Percentiles rank a stretch among this genome's conserved stretches.
Conservation (phyloP, 2,888 invertebrate species). For the Diloba caeruleocephala region DNA sequence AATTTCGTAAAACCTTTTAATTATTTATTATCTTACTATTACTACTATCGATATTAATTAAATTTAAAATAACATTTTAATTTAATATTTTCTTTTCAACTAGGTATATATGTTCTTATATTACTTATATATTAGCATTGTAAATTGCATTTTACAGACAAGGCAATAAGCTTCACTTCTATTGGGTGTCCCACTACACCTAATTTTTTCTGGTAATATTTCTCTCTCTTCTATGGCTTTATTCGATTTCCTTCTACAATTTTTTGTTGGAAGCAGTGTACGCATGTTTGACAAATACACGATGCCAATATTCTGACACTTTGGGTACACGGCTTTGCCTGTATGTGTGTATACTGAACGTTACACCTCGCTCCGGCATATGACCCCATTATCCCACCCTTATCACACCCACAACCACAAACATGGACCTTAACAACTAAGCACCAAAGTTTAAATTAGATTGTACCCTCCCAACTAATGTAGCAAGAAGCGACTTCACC, state of each 20-base stretch:
- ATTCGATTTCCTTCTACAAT: not conserved
- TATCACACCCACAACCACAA: slow-evolving; percentile 58
- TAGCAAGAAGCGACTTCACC: slow-evolving; percentile 68
- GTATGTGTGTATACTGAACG: slow-evolving; percentile 65
- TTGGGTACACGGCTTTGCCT: slow-evolving; percentile 74
- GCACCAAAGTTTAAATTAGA: slow-evolving; percentile 63
- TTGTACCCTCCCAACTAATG: slow-evolving; percentile 61
- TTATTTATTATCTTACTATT: no score
- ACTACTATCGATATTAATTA: no score
- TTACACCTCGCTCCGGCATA: slow-evolving; percentile 80
- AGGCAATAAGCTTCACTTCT: no score
- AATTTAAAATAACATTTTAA: no score
- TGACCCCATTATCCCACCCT: slow-evolving; percentile 82
- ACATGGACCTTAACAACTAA: slow-evolving; percentile 65
- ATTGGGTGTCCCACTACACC: no score
- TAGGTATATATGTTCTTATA: no score
- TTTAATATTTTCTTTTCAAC: no score
- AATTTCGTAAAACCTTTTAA: no score
- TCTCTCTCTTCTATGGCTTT: no score
- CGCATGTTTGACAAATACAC: slow-evolving; percentile 65
- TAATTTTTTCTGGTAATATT: no score
- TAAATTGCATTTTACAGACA: no score
- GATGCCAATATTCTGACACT: slow-evolving; percentile 78
- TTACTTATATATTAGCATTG: no score
- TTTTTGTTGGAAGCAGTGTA: slow-evolving; percentile 56